Conservation (phyloP, 37 sponge, comb jelly and placozoan genomes). For the Eunapius fragilis region DNA sequence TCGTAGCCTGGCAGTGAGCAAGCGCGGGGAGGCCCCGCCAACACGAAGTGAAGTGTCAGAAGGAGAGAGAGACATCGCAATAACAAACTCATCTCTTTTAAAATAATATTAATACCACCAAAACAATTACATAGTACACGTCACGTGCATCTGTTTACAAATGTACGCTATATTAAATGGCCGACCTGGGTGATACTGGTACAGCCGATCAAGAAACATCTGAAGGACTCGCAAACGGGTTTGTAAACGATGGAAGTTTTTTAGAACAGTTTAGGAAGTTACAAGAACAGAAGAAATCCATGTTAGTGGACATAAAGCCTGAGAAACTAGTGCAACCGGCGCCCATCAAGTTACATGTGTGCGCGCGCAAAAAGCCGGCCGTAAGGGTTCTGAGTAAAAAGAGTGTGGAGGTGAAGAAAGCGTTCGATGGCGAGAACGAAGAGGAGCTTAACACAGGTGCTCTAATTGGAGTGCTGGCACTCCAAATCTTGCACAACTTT, state of each 20-base stretch:
- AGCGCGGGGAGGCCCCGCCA: no score
- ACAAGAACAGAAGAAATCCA: conserved; percentile 48
- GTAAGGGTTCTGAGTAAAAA: not conserved
- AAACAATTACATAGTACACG: not conserved
- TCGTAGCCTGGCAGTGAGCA: no score
- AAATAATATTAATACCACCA: no score
- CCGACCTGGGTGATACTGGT: not conserved
- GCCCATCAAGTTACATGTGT: not conserved
- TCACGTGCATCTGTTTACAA: not conserved
- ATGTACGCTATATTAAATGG: not conserved
- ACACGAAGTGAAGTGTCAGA: not conserved
- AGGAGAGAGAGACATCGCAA: not conserved
- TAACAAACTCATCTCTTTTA: no score
- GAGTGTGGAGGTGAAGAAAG: not conserved
- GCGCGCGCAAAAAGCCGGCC: conserved; percentile 6
- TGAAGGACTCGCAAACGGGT: conserved; percentile 21
- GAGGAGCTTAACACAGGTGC: not conserved
- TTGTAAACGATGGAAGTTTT: conserved; percentile 93
- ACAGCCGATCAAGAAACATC: not conserved
- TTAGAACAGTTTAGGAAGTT: conserved; percentile 75
- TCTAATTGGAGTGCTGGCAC: not conserved
- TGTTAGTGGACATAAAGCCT: not conserved
- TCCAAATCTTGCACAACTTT: no score
- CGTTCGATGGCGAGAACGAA: not conserved
- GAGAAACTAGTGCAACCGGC: not conserved